Evolutionary conservation across 2,888 invertebrate species (phyloP).

Genomic region (Thera obeliscata): DNA sequence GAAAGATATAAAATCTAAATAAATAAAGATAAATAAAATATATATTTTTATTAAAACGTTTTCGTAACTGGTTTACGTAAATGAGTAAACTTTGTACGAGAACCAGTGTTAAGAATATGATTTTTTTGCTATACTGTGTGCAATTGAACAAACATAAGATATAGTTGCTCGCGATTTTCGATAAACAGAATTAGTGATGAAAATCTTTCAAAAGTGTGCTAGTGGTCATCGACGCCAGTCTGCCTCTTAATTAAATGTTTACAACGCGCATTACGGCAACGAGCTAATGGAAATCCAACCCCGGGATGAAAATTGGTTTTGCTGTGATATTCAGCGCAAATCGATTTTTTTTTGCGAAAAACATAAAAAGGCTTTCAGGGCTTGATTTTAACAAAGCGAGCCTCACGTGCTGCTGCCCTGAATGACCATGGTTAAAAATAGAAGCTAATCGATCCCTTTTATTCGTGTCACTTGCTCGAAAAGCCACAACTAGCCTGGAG

Average conservation of each 20-base stretch:
- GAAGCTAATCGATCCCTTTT: constrained; percentile 80
- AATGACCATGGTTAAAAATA: constrained; percentile 76
- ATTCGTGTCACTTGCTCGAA: constrained; percentile 75
- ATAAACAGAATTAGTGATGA: too few relatives aligned
- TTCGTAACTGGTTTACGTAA: too few relatives aligned
- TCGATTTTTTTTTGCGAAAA: constrained; percentile 42
- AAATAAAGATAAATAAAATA: too few relatives aligned
- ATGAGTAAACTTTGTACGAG: too few relatives aligned
- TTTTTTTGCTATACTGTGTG: too few relatives aligned
- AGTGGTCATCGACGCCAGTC: too few relatives aligned
- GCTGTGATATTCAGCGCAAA: constrained; percentile 35
- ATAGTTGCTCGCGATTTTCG: too few relatives aligned
- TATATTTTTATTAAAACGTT: too few relatives aligned
- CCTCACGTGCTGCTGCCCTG: constrained; percentile 51
- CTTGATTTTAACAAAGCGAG: constrained; percentile 34
- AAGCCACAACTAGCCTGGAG: constrained; percentile 40
- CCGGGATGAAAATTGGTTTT: constrained; percentile 18
- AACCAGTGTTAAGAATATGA: too few relatives aligned
- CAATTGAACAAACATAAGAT: too few relatives aligned
- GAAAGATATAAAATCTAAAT: too few relatives aligned
- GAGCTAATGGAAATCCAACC: constrained; percentile 15
- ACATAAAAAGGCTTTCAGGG: constrained; percentile 42
- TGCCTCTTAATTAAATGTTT: background rate
- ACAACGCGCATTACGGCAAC: background rate
- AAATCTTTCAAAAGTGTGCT: too few relatives aligned